phyloP scores from a whole-genome alignment of 2,113 vertebrate species.

The Crypturellus undulatus region DNA sequence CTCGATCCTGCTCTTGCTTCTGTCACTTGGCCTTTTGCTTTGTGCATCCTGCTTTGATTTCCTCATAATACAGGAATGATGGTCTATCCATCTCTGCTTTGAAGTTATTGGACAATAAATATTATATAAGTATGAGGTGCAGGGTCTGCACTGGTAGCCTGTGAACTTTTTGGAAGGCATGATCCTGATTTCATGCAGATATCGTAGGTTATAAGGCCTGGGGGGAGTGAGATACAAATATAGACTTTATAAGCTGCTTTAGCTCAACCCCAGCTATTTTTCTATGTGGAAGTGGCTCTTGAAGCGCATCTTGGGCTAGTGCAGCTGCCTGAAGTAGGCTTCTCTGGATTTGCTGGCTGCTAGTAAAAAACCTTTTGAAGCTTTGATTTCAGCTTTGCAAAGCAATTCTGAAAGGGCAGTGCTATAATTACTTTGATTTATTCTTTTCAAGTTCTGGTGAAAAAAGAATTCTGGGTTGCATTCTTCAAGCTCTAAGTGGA shows the following conservation, averaged over 20 bases:
- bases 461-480: conserved; percentile 30
- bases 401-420: conserved; percentile 55
- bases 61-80: not conserved
- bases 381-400: conserved; percentile 68
- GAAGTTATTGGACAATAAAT: not conserved
- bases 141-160: not conserved
- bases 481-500: conserved; percentile 19
- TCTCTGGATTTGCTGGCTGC: conserved; percentile 64
- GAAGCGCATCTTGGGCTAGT: conserved; percentile 47
- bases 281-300: conserved; percentile 36
- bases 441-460: conserved; percentile 59
- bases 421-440: conserved; percentile 67
- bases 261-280: conserved; percentile 58
- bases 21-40: not conserved
- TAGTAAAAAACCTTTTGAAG: conserved; percentile 60
- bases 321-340: conserved; percentile 61
- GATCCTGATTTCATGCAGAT: conserved; percentile 69
- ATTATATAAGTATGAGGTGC: not conserved
- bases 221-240: conserved; percentile 35
- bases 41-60: not conserved
- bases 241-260: conserved; percentile 56
- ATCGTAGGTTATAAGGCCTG: conserved; percentile 11
- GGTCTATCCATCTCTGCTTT: not conserved
- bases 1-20: not conserved
- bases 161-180: not conserved